Evolutionary conservation across 1,140 invertebrate species (phyloP).

Genomic region (Anastrepha obliqua): DNA sequence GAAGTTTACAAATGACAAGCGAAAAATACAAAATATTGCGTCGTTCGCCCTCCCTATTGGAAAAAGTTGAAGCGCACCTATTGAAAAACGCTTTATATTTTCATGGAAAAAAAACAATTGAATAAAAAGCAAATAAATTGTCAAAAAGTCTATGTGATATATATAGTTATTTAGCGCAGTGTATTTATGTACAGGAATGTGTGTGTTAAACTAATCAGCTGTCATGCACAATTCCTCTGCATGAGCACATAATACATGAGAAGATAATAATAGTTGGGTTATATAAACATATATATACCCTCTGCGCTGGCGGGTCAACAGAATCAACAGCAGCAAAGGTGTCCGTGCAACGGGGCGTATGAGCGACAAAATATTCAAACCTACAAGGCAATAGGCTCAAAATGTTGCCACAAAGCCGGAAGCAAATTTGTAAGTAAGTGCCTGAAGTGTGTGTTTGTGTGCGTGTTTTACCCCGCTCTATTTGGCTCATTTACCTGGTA

Average conservation of each 20-base stretch:
- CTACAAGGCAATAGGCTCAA: not conserved
- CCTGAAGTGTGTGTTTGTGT: not conserved
- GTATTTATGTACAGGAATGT: no score
- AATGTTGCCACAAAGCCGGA: not conserved
- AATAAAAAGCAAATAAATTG: no score
- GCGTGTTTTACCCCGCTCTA: no score
- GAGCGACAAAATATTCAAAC: not conserved
- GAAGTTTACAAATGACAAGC: no score
- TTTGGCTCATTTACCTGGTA: not conserved
- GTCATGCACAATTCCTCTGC: not conserved
- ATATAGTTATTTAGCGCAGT: no score
- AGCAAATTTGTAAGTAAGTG: not conserved
- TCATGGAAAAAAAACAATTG: no score
- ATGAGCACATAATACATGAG: not conserved
- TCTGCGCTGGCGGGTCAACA: not conserved
- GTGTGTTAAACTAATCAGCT: not conserved
- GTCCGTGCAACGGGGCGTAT: slow-evolving; percentile 6
- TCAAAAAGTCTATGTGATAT: no score
- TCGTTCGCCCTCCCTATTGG: no score
- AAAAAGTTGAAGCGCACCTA: no score
- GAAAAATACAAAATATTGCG: no score
- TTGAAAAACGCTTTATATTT: no score
- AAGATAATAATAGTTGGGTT: not conserved
- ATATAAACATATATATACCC: not conserved
- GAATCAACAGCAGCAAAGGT: not conserved